Evolutionary conservation across 2,113 vertebrate species (phyloP).

Genomic region (Cyrtonyx montezumae): DNA sequence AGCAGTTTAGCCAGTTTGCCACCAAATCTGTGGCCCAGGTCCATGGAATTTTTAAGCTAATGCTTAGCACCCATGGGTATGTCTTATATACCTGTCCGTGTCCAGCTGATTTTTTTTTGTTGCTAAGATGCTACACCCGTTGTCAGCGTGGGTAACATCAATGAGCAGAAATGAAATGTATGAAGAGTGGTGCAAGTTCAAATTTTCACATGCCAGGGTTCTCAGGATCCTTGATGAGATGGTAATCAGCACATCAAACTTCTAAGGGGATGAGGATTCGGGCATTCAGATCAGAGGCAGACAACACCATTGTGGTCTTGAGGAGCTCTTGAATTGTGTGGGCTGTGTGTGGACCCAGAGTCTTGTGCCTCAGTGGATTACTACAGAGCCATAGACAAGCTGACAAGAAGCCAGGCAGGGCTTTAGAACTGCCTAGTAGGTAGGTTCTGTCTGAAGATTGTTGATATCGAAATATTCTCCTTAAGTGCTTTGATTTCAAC

Average conservation of each 20-base stretch:
- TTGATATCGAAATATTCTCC: not conserved
- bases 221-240: not conserved
- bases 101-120: not conserved
- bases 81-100: not conserved
- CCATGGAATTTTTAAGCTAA: not conserved
- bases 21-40: not conserved
- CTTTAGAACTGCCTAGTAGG: not conserved
- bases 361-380: not conserved
- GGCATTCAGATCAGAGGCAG: not conserved
- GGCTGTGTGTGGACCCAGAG: not conserved
- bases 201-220: not conserved
- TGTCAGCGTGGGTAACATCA: not conserved
- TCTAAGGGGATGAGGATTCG: not conserved
- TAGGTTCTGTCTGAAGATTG: not conserved
- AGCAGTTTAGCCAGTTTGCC: not conserved
- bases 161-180: not conserved
- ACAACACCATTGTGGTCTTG: not conserved
- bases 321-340: not conserved
- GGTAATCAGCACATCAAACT: not conserved
- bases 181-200: not conserved
- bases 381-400: not conserved
- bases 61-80: not conserved
- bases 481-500: conserved; percentile 1
- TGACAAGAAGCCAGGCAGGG: not conserved
- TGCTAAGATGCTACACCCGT: not conserved